Evolutionary conservation across 2,888 invertebrate species (phyloP).

Genomic region (Synergus itoensis): DNA sequence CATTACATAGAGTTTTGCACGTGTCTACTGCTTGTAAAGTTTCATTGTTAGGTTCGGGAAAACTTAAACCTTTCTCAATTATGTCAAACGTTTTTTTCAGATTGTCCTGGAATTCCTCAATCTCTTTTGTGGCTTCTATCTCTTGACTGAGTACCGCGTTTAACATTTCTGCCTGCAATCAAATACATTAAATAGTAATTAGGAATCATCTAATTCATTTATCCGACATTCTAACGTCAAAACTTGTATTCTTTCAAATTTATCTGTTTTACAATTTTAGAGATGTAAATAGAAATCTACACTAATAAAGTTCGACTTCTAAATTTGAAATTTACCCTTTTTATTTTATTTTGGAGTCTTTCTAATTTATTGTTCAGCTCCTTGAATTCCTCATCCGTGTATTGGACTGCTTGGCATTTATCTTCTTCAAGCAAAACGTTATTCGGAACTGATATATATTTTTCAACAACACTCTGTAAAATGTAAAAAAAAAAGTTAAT

Average conservation of each 20-base stretch:
- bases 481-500: not conserved
- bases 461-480: slow-evolving; percentile 16
- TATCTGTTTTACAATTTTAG: too few species aligned
- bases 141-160: slow-evolving; percentile 53
- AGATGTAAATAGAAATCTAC: too few species aligned
- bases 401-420: slow-evolving; percentile 61
- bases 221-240: too few species aligned
- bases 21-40: slow-evolving; percentile 45
- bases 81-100: not conserved
- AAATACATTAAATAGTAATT: slow-evolving; percentile 17
- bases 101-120: not conserved
- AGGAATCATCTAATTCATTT: too few species aligned
- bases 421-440: slow-evolving; percentile 66
- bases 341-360: slow-evolving; percentile 59
- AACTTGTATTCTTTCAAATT: not conserved
- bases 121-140: not conserved
- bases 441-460: slow-evolving; percentile 57
- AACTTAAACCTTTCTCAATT: not conserved
- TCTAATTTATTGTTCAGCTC: slow-evolving; percentile 55
- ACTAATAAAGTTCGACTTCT: not conserved
- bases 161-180: slow-evolving; percentile 51
- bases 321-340: slow-evolving; percentile 54
- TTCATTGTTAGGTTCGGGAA: slow-evolving; percentile 40
- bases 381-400: slow-evolving; percentile 59
- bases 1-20: slow-evolving; percentile 44